Evolutionary conservation across 2,113 vertebrate species (phyloP), one percentile per base, ranked within the genome.

Genomic region (Corythoichthys intestinalis): DNA sequence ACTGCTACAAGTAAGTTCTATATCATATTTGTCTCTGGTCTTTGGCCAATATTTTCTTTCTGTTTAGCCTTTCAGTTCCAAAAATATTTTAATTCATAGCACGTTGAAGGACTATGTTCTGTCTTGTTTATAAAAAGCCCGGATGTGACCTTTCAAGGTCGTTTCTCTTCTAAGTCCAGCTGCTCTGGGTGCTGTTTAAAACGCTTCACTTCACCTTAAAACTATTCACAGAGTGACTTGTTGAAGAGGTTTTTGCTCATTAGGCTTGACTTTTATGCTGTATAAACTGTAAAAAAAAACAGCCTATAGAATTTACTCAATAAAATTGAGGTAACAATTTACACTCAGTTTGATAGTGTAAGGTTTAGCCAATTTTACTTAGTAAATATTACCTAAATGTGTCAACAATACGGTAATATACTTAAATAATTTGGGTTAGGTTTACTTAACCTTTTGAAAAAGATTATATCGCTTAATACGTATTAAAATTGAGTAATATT

Each of bases 1-100:
- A 91, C 50, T 89, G 85, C 64, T 91, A 88, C 76, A 91, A 86
- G 88, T 91, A 79, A 84, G 86, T 3, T 52, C 4, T 50, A 17
- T 34, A n/a, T 46, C 9, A 28, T 15, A 52, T 28, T 46, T 57
- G 34, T 37, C 4, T 58, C 28, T 34, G 13, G 34, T 58, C 10
- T 12, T 34, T 9, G 9, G 20, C 20, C 53, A 12, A n/a, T 28
- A 58, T 37, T 37, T 58, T 58, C 34, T 58, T 37, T 37, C 35
- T 37, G 28, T 12, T 34, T 47, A 47, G 61, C 41, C 41, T 14
- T 6, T 58, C 34, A 34, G 56, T 34, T 58, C 6, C 56, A 58
- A 58, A 28, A 58, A 58, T 58, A 58, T 37, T 58, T 58, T 14
- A 13, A 58, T 58, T 35, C 56, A 14, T 58, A 8, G 44, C 44